These are phyloP conservation scores for Ophioninae sp. DNA, from an alignment of 2,888 invertebrate genomes.

Conservation along the genomic window DNA sequence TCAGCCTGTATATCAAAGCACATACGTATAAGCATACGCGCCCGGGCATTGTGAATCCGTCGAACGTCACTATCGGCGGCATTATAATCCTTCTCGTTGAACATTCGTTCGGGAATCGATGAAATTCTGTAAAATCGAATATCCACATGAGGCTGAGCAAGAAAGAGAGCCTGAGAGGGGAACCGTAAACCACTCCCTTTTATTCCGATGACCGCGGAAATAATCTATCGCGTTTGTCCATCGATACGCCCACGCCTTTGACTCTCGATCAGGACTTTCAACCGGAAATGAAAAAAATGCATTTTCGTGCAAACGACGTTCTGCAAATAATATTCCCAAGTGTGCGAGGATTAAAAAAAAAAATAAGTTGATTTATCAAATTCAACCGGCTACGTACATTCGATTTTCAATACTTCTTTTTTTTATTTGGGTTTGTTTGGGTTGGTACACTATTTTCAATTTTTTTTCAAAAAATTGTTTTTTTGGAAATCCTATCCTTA, in stretches of 20 bases:
- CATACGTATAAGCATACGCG: background rate
- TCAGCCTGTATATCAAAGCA: background rate
- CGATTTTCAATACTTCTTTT: too few species aligned
- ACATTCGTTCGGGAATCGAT: constrained; percentile 28
- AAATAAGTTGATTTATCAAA: too few species aligned
- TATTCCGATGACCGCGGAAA: constrained; percentile 31
- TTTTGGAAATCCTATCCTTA: too few species aligned
- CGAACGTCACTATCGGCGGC: constrained; percentile 29
- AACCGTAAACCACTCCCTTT: constrained; percentile 28
- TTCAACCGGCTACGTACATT: too few species aligned
- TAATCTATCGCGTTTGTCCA: constrained; percentile 9
- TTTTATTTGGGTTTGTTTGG: too few species aligned
- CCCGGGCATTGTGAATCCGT: background rate
- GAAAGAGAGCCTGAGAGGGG: background rate
- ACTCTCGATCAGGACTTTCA: constrained; percentile 8
- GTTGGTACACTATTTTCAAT: too few species aligned
- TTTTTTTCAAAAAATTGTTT: too few species aligned
- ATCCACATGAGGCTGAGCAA: background rate
- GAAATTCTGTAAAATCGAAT: constrained; percentile 24
- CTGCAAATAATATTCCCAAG: background rate
- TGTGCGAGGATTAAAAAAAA: too few species aligned
- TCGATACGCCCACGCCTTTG: constrained; percentile 28
- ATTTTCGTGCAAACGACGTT: background rate
- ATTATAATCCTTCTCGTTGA: constrained; percentile 35
- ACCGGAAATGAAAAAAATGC: background rate